phyloP scores from a whole-genome alignment of 2,113 vertebrate genomes.

The Antechinus flavipes region DNA sequence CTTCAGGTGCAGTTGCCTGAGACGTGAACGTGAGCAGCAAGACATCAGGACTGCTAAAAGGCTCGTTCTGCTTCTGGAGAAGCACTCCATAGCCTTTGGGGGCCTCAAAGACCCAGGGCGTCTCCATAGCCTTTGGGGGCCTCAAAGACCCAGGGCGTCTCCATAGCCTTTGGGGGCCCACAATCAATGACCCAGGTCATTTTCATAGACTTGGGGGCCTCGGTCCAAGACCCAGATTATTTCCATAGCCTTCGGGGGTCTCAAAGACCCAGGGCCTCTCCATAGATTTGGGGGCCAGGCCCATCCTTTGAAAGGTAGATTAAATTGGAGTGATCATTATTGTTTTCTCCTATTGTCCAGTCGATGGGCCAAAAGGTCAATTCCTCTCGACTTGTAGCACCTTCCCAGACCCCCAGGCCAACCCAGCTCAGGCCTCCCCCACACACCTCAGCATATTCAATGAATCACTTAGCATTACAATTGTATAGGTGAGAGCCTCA shows the following conservation, averaged over 20 bases:
- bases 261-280: too few relatives aligned
- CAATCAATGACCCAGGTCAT: too few relatives aligned
- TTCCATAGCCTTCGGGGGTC: too few relatives aligned
- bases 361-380: neutral
- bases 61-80: neutral
- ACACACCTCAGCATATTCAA: neutral
- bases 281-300: neutral
- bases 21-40: neutral
- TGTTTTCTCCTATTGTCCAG: neutral
- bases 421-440: too few relatives aligned
- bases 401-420: too few relatives aligned
- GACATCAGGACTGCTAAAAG: too few relatives aligned
- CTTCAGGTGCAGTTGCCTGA: neutral
- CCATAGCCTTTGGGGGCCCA: neutral
- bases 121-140: too few relatives aligned
- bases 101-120: too few relatives aligned
- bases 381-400: neutral
- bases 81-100: neutral
- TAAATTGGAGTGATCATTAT: neutral
- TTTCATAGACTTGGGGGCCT: neutral
- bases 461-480: neutral
- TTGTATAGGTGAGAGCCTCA: neutral
- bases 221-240: neutral
- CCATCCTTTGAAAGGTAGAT: neutral
- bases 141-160: neutral